A percentile compares a stretch with the other conserved stretches of the same genome.
These are phyloP conservation scores for Cheilosia impressa DNA, from an alignment of 2,888 invertebrate genomes.

Conservation along the genomic window DNA sequence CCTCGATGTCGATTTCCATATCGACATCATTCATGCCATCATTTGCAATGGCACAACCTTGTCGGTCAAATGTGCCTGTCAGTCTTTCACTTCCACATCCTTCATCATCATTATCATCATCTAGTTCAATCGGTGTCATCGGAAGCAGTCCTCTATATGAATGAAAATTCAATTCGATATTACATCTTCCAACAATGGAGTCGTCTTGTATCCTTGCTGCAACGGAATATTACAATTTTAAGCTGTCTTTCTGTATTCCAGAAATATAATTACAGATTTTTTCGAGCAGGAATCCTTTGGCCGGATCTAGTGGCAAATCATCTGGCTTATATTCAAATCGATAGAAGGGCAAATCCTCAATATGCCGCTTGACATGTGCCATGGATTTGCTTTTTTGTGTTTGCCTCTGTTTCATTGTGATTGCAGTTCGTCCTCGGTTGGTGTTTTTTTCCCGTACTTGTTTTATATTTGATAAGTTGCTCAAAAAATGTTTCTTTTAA, in stretches of 20 bases:
- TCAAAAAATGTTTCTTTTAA: conserved; percentile 19
- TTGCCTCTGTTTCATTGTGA: conserved; percentile 47
- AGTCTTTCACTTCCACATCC: background rate
- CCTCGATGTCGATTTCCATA: conserved; percentile 76
- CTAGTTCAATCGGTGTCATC: conserved; percentile 24
- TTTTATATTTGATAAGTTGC: background rate
- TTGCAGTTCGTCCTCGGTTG: background rate
- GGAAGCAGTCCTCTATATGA: conserved; percentile 75
- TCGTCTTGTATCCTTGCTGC: conserved; percentile 81
- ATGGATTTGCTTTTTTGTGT: conserved; percentile 62
- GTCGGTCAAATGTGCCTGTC: conserved; percentile 1
- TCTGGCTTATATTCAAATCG: conserved; percentile 80
- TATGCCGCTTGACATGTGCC: conserved; percentile 76
- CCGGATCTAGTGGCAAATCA: conserved; percentile 83
- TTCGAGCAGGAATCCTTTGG: conserved; percentile 79
- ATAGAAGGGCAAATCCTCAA: conserved; percentile 83
- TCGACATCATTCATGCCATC: conserved; percentile 77
- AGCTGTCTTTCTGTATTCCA: background rate
- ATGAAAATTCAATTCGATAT: conserved; percentile 81
- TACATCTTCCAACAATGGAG: conserved; percentile 80
- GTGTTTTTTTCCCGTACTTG: background rate
- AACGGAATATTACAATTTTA: conserved; percentile 7
- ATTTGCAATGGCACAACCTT: conserved; percentile 25
- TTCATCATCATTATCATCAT: conserved; percentile 63
- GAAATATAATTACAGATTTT: conserved; percentile 79